Evolutionary conservation across 2,113 vertebrate species (phyloP).

Genomic region (Nycticorax nycticorax): DNA sequence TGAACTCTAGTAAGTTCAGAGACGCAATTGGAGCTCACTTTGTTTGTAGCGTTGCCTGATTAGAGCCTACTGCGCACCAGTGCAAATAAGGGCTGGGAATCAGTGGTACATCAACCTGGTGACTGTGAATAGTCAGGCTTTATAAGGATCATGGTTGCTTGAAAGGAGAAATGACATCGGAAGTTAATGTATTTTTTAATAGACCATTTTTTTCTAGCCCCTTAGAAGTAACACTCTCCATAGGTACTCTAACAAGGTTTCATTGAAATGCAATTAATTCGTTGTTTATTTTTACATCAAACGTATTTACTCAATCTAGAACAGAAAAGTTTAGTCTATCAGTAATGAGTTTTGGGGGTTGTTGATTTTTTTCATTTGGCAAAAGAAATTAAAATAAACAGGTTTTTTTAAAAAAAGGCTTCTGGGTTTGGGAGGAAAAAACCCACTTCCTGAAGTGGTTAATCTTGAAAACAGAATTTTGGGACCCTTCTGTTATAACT

Average conservation of each 20-base stretch:
- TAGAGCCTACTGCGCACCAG: neutral
- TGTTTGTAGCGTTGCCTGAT: neutral
- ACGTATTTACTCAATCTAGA: conserved; percentile 4
- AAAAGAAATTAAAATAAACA: conserved; percentile 35
- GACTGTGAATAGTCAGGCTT: neutral
- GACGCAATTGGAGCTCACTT: neutral
- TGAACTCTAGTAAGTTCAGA: neutral
- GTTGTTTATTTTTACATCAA: conserved; percentile 17
- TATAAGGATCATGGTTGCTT: neutral
- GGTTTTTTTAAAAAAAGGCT: neutral
- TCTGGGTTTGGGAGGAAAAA: neutral
- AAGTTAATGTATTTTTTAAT: neutral
- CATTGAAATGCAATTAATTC: neutral
- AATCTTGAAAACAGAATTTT: conserved; percentile 41
- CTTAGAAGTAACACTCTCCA: neutral
- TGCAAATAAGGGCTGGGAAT: neutral
- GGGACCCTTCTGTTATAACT: neutral
- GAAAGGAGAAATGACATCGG: neutral
- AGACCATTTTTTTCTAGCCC: neutral
- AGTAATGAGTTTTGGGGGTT: neutral
- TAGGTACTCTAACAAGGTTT: neutral
- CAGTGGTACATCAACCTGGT: neutral
- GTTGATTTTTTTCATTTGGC: conserved; percentile 23
- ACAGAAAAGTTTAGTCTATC: conserved; percentile 30
- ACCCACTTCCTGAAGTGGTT: conserved; percentile 21